Conservation (phyloP, 2,113 vertebrate species). For the Protobothrops flavoviridis region DNA sequence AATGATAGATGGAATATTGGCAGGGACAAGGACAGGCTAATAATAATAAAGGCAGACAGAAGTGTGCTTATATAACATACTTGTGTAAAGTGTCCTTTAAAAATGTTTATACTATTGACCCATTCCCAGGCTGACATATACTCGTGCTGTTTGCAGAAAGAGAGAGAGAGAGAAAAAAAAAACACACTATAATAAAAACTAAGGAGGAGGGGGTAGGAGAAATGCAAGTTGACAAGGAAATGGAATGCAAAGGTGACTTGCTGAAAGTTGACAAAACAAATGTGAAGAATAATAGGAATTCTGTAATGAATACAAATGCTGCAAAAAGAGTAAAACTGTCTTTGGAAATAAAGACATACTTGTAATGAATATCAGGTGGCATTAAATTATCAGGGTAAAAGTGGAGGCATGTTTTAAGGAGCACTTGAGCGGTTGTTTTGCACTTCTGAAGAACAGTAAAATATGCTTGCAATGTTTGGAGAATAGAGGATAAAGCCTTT, state of each 20-base stretch:
- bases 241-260: neutral
- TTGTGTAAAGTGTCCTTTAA: conserved; percentile 43
- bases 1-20: conserved; percentile 51
- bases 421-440: neutral
- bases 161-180: neutral
- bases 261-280: conserved; percentile 26
- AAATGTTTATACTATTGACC: conserved; percentile 27
- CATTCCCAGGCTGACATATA: conserved; percentile 28
- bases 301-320: conserved; percentile 1
- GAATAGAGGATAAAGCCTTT: neutral
- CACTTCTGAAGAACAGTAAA: neutral
- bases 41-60: neutral
- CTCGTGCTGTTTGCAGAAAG: neutral
- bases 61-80: conserved; percentile 2
- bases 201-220: neutral
- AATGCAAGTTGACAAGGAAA: conserved; percentile 21
- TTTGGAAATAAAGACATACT: neutral
- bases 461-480: neutral
- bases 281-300: conserved; percentile 25
- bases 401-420: conserved; percentile 10
- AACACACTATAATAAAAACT: neutral
- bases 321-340: neutral
- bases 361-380: neutral
- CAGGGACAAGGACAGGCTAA: neutral
- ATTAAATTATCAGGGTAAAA: conserved; percentile 40